phyloP scores from a whole-genome alignment of 1,140 invertebrate species.

The Wiebesia pumilae region DNA sequence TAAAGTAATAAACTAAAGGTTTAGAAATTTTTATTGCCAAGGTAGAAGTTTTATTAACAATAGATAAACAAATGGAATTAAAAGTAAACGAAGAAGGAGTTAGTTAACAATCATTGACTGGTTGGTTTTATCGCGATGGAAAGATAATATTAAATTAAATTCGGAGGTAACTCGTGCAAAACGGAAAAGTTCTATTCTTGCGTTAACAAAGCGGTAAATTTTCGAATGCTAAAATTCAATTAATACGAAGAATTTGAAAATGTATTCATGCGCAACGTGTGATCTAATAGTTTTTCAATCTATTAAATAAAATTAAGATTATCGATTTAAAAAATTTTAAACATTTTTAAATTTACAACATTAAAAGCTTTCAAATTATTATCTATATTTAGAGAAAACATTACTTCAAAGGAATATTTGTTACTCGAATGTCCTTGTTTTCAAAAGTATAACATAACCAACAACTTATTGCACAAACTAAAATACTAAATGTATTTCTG shows the following conservation, averaged over 20 bases:
- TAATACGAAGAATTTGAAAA: no score
- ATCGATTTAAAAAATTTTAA: no score
- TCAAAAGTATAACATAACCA: not conserved
- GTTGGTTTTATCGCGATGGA: not conserved
- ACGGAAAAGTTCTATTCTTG: not conserved
- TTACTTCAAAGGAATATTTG: not conserved
- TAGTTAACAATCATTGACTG: not conserved
- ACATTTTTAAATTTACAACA: no score
- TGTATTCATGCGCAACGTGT: no score
- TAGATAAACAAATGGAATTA: not conserved
- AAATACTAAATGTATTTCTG: not conserved
- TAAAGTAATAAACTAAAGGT: no score
- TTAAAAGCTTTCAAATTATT: no score
- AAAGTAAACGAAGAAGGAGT: no score
- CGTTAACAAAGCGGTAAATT: not conserved
- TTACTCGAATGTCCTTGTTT: not conserved
- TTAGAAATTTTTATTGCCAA: not conserved
- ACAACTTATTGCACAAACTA: no score
- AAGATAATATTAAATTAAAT: not conserved
- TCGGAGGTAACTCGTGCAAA: not conserved
- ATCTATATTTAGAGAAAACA: no score
- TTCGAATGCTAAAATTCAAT: no score
- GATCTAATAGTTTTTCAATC: no score
- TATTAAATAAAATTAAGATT: no score
- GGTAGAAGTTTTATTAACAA: not conserved